Evolutionary conservation across 2,888 invertebrate genomes (phyloP).

Genomic region (Spisula solida): DNA sequence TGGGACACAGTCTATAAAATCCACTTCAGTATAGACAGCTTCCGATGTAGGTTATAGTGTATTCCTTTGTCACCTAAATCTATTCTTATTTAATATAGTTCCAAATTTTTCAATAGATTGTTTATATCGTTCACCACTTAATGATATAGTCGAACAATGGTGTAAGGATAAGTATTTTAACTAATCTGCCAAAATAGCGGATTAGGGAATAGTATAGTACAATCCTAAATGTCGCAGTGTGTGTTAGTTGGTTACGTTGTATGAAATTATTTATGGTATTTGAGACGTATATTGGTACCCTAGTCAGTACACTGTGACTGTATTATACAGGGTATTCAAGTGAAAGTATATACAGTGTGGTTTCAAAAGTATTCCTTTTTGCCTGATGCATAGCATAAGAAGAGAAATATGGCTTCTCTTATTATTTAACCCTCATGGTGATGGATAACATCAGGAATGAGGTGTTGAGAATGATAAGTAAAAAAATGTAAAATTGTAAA

Average conservation of each 20-base stretch:
- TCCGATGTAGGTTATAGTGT: not conserved
- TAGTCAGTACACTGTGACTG: not conserved
- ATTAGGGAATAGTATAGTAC: not conserved
- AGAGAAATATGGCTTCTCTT: no score
- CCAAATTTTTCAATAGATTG: slow-evolving; percentile 1
- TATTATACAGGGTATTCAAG: not conserved
- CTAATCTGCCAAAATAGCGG: slow-evolving; percentile 45
- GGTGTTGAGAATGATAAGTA: no score
- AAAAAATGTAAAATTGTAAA: no score
- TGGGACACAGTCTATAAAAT: not conserved
- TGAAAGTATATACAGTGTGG: not conserved
- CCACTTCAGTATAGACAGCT: not conserved
- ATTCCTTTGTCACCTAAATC: not conserved
- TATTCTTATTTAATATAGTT: not conserved
- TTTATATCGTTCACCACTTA: not conserved
- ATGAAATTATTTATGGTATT: not conserved
- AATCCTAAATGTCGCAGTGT: not conserved
- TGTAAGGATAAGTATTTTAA: slow-evolving; percentile 17
- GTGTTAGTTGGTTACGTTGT: not conserved
- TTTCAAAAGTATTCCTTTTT: not conserved
- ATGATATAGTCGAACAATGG: slow-evolving; percentile 6
- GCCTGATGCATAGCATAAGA: not conserved
- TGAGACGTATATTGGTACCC: not conserved
- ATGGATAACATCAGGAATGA: no score
- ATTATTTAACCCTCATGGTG: no score